A percentile compares a stretch with the other conserved stretches of the same genome.
Conservation (phyloP, 1,140 invertebrate genomes). For the Alviniconcha marisindica region DNA sequence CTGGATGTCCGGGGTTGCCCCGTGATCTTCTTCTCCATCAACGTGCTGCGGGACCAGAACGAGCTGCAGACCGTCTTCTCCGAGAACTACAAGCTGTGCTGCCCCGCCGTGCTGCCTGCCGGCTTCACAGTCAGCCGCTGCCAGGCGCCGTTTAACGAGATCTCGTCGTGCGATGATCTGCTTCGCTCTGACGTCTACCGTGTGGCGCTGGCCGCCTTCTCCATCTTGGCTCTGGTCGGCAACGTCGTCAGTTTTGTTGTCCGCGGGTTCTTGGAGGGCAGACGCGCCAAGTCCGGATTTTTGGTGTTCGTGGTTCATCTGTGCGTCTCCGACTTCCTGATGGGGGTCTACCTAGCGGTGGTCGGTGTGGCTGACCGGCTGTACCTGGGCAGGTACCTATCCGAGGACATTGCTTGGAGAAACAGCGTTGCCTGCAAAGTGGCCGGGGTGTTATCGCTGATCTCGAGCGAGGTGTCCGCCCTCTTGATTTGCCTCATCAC, state of each 20-base stretch:
- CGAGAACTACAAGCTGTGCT: constrained; percentile 31
- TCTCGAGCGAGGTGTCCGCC: constrained; percentile 33
- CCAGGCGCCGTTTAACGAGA: background rate
- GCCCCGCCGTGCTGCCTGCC: background rate
- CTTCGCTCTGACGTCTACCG: background rate
- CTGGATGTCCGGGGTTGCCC: constrained; percentile 25
- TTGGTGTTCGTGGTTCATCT: constrained; percentile 60
- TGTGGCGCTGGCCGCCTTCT: constrained; percentile 35
- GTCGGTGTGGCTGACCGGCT: constrained; percentile 58
- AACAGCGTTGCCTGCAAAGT: constrained; percentile 50
- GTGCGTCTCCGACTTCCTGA: constrained; percentile 62
- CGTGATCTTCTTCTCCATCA: background rate
- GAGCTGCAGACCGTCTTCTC: constrained; percentile 2
- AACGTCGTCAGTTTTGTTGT: constrained; percentile 54
- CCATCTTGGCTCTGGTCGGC: constrained; percentile 48
- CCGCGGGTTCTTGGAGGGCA: constrained; percentile 35
- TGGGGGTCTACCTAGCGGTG: constrained; percentile 67
- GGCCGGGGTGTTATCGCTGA: constrained; percentile 6
- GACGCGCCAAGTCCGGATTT: constrained; percentile 17
- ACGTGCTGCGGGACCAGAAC: constrained; percentile 33
- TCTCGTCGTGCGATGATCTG: constrained; percentile 20
- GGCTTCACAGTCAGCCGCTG: background rate
- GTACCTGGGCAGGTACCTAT: constrained; percentile 56
- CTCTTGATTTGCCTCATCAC: constrained; percentile 14
- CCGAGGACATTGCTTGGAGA: constrained; percentile 54